Percentiles rank a stretch among this genome's conserved stretches.
Conservation (phyloP, 2,888 invertebrate species). For the Lamellibrachia satsuma region DNA sequence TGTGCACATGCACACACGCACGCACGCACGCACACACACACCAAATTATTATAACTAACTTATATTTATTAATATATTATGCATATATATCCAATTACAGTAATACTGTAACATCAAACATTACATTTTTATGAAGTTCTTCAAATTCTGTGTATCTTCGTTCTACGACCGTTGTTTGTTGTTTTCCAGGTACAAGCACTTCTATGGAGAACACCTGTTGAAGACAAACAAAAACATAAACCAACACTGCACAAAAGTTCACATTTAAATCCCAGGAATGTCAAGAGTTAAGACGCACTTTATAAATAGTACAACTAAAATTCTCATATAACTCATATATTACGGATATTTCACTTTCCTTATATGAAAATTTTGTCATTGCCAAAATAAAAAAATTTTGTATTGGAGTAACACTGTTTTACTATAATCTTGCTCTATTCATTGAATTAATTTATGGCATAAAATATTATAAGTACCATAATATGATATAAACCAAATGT, state of each 20-base stretch:
- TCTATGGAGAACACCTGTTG: neutral
- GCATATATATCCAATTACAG: neutral
- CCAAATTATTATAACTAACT: too few relatives aligned
- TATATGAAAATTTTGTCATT: neutral
- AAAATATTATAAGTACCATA: too few relatives aligned
- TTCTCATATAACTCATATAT: neutral
- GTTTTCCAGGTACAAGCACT: neutral
- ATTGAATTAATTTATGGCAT: too few relatives aligned
- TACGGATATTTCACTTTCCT: neutral
- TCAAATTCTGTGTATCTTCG: constrained; percentile 17
- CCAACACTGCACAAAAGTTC: too few relatives aligned
- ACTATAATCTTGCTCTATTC: too few relatives aligned
- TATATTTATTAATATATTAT: too few relatives aligned
- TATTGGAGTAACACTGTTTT: neutral
- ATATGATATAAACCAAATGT: too few relatives aligned
- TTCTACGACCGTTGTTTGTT: neutral
- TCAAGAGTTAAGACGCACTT: too few relatives aligned
- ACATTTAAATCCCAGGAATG: too few relatives aligned
- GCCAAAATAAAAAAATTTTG: neutral
- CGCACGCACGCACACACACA: too few relatives aligned
- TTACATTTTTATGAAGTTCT: constrained; percentile 11
- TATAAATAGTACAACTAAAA: too few relatives aligned
- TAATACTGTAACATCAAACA: neutral
- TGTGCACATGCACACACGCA: too few relatives aligned
- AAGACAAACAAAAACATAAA: neutral